Conservation (phyloP, 2,113 vertebrate genomes). For the Oryzias melastigma region DNA sequence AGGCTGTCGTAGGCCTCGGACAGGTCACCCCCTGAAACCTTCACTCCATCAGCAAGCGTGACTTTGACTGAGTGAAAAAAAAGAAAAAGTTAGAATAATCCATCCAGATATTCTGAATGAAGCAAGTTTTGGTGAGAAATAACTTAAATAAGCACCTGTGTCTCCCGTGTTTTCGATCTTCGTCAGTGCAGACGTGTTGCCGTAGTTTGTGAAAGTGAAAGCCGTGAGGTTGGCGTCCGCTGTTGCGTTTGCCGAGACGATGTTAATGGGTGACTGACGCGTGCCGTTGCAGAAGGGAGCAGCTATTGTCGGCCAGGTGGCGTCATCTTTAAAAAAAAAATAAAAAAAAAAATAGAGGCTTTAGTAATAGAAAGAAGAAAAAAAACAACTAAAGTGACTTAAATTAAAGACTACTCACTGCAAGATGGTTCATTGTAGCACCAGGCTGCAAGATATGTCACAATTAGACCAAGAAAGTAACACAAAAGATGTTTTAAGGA, state of each 20-base stretch:
- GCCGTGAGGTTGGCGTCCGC: neutral
- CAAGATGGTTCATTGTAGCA: constrained; percentile 43
- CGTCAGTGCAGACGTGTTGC: neutral
- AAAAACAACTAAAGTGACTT: too few relatives aligned
- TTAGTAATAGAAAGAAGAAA: neutral
- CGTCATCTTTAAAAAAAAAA: constrained; percentile 38
- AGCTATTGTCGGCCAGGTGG: constrained; percentile 28
- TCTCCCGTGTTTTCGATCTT: constrained; percentile 58
- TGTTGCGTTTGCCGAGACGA: constrained; percentile 15
- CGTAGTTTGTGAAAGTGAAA: constrained; percentile 58
- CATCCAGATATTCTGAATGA: too few relatives aligned
- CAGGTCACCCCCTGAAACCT: constrained; percentile 52
- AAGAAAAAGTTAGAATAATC: neutral
- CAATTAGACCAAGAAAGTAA: neutral
- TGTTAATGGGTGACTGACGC: constrained; percentile 76
- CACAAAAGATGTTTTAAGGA: neutral
- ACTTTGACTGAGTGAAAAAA: constrained; percentile 47
- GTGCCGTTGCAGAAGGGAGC: constrained; percentile 41
- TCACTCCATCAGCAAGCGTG: rapidly evolving
- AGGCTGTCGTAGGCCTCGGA: constrained; percentile 34
- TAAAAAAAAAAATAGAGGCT: neutral
- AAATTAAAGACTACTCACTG: constrained; percentile 44
- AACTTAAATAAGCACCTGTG: constrained; percentile 45
- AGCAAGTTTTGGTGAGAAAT: too few relatives aligned
- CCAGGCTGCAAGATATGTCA: constrained; percentile 33